Evolutionary conservation across 2,113 vertebrate species (phyloP), one percentile per base, ranked within the genome.

Genomic region (Pygoscelis antarcticus): DNA sequence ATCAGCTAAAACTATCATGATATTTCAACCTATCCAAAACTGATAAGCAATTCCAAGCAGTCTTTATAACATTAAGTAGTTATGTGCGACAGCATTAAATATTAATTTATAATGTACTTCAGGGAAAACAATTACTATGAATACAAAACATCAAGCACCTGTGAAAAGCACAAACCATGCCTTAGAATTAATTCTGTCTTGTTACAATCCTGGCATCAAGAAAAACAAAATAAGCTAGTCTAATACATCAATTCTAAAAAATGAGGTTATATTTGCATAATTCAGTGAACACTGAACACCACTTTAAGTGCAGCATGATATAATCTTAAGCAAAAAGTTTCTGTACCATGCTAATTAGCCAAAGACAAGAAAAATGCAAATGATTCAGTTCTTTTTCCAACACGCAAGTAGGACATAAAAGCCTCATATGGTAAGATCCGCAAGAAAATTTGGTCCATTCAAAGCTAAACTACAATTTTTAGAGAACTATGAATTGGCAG

Each of bases 51-150:
- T 95, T 95, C 88, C 72, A 97, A 83, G 70, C 55, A 96, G 86
- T 66, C 83, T 95, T 95, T 93, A 93, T 78, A 98, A 94, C 89
- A 97, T 94, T 96, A 97, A 97, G 87, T 92, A 96, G 87, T 85
- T 94, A 92, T 32, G 86, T 96, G 87, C 77, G 91, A 91, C 72
- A 94, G 71, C 84, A 98, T 98, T 96, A 97, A 98, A 97, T 97
- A 97, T 97, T 95, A 96, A 98, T 95, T 96, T 87, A 83, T 90
- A 93, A 95, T 83, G 94, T 90, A 94, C 97, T 95, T 97, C 58
- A 78, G 95, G 97, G 96, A 94, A 96, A 97, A 97, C 94, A 96
- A 96, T 97, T 92, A 96, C 90, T 93, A 72, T 78, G 77, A 96
- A 79, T 90, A 92, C 89, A 94, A 97, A 97, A 95, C 71, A 94